A percentile compares a stretch with the other conserved stretches of the same genome.
These are phyloP conservation scores for Stichodactyla helianthus DNA, from an alignment of 64 coral and sea anemone species.

Conservation along the genomic window DNA sequence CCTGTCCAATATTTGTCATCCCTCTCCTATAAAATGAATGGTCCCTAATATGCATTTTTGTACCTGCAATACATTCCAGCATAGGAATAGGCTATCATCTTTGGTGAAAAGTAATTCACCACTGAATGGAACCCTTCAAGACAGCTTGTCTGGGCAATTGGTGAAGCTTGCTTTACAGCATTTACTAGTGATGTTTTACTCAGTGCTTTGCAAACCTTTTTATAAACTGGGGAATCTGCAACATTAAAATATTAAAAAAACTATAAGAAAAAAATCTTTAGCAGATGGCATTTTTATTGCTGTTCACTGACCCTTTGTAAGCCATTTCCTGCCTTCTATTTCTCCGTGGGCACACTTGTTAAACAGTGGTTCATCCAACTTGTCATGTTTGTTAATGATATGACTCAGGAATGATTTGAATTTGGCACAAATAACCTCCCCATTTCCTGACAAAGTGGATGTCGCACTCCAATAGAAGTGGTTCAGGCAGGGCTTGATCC, in stretches of 20 bases:
- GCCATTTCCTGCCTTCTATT: constrained; percentile 11
- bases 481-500: background rate
- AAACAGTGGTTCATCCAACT: too few species aligned
- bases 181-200: constrained; percentile 28
- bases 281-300: too few species aligned
- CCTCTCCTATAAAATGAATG: too few species aligned
- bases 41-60: too few species aligned
- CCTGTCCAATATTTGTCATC: too few species aligned
- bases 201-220: constrained; percentile 26
- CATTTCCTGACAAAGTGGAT: constrained; percentile 12
- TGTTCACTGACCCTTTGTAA: background rate
- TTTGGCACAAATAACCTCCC: constrained; percentile 2
- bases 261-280: too few species aligned
- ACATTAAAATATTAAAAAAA: too few species aligned
- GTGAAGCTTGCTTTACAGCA: constrained; percentile 38
- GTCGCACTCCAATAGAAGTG: background rate
- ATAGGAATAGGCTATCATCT: background rate
- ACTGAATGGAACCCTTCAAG: constrained; percentile 20
- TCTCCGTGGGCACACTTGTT: too few species aligned
- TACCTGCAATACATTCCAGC: constrained; percentile 21
- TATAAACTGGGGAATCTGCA: constrained; percentile 37
- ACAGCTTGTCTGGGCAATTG: too few species aligned
- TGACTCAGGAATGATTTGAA: background rate
- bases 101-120: background rate
- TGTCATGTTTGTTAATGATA: constrained; percentile 18